Base-by-base conservation (phyloP, 2,113 vertebrate species). In the Stictonetta naevosa region DNA sequence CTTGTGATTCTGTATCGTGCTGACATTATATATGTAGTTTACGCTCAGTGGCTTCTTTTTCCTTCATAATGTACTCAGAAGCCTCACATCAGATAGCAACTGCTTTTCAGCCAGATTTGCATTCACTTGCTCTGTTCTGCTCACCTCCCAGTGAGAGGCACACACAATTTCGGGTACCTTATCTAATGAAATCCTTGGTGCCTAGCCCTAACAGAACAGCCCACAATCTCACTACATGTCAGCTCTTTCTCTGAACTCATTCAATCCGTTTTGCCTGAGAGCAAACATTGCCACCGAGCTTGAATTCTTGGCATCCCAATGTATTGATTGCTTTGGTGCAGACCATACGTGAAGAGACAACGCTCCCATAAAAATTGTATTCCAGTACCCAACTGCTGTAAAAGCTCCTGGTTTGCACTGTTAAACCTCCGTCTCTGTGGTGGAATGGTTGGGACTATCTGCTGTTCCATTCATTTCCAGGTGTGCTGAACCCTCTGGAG, bases 401-500 rank as follows among this genome's bases (percentile, higher is more conserved):
- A 93, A 95, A 94, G 79, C 88, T 77, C 69, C 73, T 53, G 29
- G 18, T 81, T 0, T 0, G 29, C 15, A 26, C 76, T 78, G 40
- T 59, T 44, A 92, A 95, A 93, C 79, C 86, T 77, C 73, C 73
- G 44, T 23, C 21, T 78, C 0, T 0, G 33, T 13, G 23, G 12
- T 64, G 53, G 76, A 88, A 86, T 36, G 74, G 34, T 10, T 58
- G 80, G 69, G 77, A 95, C 80, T 94, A 78, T 90, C 88, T 66
- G 60, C 77, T 2, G 3, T 55, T 86, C 33, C 3, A 4, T 75
- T 96, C 86, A 53, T 73, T 82, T 96, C 90, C 96, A 97, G 93
- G 88, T 97, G 90, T 66, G 69, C 80, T 86, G 66, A 94, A 90
- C 28, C 93, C 92, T 95, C 93, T 68, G 26, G 88, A 86, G 92